Conservation (phyloP, 2,797 vertebrate species). For the Sus cebifrons region DNA sequence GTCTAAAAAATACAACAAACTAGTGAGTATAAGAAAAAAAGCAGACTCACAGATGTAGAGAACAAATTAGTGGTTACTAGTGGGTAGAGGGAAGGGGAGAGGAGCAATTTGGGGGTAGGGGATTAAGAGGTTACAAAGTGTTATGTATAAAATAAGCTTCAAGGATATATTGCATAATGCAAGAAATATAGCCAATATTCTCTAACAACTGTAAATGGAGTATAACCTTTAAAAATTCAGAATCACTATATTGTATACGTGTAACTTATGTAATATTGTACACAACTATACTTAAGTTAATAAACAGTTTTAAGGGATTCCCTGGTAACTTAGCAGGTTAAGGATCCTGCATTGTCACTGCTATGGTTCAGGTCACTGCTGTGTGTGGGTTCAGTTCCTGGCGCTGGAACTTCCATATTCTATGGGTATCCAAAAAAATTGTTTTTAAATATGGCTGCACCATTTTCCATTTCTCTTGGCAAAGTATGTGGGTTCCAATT, state of each 20-base stretch:
- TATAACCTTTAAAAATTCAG: background rate
- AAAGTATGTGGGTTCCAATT: constrained; percentile 30
- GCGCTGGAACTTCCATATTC: background rate
- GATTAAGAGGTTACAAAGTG: background rate
- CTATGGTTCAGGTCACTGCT: background rate
- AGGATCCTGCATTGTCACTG: background rate
- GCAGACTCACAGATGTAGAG: background rate
- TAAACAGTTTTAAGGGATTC: background rate
- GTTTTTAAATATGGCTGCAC: background rate
- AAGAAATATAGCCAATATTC: background rate
- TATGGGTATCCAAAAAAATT: too few relatives aligned
- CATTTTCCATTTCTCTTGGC: constrained; percentile 40
- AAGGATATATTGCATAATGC: background rate
- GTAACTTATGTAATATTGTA: too few relatives aligned
- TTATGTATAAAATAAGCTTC: background rate
- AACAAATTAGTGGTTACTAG: background rate
- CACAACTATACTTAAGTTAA: too few relatives aligned
- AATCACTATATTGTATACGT: too few relatives aligned
- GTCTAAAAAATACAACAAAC: background rate
- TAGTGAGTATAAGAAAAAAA: background rate
- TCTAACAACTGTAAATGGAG: background rate
- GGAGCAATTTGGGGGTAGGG: background rate
- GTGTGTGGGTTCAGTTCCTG: background rate
- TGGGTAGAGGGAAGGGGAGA: background rate
- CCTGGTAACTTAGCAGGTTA: background rate